A percentile compares a stretch with the other conserved stretches of the same genome.
phyloP scores from a whole-genome alignment of 2,797 vertebrate genomes.

The Carcharodon carcharias region DNA sequence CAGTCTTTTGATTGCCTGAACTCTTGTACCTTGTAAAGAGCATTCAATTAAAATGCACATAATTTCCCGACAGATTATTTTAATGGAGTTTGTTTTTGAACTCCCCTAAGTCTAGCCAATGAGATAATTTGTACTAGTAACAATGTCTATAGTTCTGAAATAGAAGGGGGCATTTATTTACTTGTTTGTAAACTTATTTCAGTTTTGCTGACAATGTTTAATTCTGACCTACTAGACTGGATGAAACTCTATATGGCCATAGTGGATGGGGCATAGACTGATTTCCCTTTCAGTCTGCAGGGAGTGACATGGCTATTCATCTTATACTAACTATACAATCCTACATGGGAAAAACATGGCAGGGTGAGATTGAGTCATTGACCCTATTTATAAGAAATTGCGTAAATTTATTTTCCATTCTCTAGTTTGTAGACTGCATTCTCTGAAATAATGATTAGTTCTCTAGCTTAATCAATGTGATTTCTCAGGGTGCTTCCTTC shows the following conservation, averaged over 20 bases:
- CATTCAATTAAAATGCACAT: conserved; percentile 34
- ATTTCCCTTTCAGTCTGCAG: neutral
- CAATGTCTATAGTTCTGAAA: neutral
- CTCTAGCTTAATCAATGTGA: neutral
- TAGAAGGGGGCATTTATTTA: neutral
- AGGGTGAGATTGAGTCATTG: neutral
- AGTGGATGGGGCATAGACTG: neutral
- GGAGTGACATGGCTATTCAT: neutral
- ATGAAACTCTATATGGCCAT: neutral
- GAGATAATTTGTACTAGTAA: neutral
- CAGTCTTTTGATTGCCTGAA: conserved; percentile 35
- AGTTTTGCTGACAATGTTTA: neutral
- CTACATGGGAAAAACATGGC: neutral
- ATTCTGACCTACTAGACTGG: neutral
- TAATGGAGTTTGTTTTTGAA: conserved; percentile 35
- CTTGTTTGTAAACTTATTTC: neutral
- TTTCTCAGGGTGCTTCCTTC: neutral
- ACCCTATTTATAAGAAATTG: neutral
- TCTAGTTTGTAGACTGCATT: conserved; percentile 22
- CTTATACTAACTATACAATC: neutral
- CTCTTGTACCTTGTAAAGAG: conserved; percentile 25
- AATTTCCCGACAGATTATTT: conserved; percentile 36
- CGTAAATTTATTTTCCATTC: neutral
- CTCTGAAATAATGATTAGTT: neutral
- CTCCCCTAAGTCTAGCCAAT: conserved; percentile 15